Base-by-base conservation (phyloP, 1,140 invertebrate species). In the Philopotamus ludificatus region DNA sequence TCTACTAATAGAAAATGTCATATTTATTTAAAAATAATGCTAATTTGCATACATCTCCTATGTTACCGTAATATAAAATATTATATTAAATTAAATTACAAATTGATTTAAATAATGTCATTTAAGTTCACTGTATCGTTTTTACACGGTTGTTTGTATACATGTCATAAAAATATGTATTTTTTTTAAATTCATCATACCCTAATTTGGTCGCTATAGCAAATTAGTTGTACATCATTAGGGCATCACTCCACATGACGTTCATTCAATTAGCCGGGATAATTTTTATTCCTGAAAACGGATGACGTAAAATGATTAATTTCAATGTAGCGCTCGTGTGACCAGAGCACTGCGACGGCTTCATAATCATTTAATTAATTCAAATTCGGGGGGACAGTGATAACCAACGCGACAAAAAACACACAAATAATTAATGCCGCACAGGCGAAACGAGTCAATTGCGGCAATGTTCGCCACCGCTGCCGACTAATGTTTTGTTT, bases 361-460 rank as follows among this genome's bases (percentile, higher is more conserved):
- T 58, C 59, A 60, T 64, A 50, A 68, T 63, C 61, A 54, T 60
- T 55, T 68, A 64, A 68, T 64, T 68, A 68, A 68, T 68, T 68
- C 61, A 68, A 64, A 68, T 68, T 59, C 25, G 42, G 23, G 51
- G 51, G 28, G 22, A 51, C 28, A 12, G 12, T 34, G 12, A 34
- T 57, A 26, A 57, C 42, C 34, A 57, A 8, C 54, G 54, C 18
- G 34, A n/a, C 34, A n/a, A 18, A 34, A 34, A 34, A 34, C 12
- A 7, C 28, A 34, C 44, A 45, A 45, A 34, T 34, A 16, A 21
- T 50, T 16, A 20, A 50, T 3, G 18, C 12, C 3, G 15, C 21
- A 50, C 22, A 18, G 2, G 20, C 18, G 55, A 68, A 68, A 68
- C 66, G n/a, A n/a, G n/a, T 57, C 61, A 64, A 68, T 68, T 68